Evolutionary conservation across 2,113 vertebrate genomes (phyloP).

Genomic region (Anthoscopus minutus): DNA sequence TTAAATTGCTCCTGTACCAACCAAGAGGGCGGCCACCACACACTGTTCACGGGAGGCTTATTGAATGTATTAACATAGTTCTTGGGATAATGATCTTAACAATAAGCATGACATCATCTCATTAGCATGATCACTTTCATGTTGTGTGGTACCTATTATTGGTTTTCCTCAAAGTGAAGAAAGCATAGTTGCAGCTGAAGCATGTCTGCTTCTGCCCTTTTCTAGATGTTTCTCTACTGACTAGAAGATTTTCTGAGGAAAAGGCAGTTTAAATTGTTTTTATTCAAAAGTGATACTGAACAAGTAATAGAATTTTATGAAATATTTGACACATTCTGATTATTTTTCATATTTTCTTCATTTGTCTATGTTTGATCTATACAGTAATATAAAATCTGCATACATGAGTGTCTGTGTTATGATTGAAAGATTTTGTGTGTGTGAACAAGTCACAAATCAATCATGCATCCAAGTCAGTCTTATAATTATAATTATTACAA

Average conservation of each 20-base stretch:
- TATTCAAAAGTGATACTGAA: neutral
- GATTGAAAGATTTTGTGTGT: neutral
- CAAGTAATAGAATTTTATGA: neutral
- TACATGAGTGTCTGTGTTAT: neutral
- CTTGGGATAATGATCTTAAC: slow-evolving; percentile 18
- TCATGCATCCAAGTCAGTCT: neutral
- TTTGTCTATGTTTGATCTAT: neutral
- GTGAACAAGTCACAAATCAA: neutral
- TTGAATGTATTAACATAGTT: slow-evolving; percentile 40
- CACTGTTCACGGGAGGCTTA: slow-evolving; percentile 9
- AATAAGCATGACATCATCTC: neutral
- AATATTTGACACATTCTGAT: neutral
- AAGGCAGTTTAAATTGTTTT: neutral
- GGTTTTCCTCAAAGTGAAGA: neutral
- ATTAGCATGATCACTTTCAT: neutral
- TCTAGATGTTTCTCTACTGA: neutral
- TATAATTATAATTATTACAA: slow-evolving; percentile 25
- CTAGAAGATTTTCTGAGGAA: neutral
- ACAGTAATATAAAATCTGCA: neutral
- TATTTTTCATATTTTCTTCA: neutral
- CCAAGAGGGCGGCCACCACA: neutral
- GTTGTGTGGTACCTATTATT: neutral
- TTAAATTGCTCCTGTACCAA: neutral
- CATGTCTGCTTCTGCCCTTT: neutral
- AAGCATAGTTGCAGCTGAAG: neutral